A percentile compares a stretch with the other conserved stretches of the same genome.
Conservation (phyloP, 1,140 invertebrate genomes). For the Oppia nitens region DNA sequence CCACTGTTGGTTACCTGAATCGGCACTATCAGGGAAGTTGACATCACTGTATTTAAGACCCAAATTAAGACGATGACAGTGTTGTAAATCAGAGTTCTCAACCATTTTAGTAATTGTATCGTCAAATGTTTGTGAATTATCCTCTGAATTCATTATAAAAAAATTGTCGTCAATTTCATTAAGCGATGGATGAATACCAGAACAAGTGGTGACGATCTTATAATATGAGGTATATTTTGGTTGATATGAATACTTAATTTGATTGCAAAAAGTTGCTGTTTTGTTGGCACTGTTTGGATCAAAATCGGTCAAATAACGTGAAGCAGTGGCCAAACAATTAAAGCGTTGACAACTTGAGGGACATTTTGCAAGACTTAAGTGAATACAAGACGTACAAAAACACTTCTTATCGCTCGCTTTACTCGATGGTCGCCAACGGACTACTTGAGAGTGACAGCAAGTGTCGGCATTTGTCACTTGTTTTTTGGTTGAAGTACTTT, state of each 20-base stretch:
- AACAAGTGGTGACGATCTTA: slow-evolving; percentile 8
- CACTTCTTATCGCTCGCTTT: slow-evolving; percentile 11
- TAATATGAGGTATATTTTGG: slow-evolving; percentile 16
- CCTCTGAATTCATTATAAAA: not conserved
- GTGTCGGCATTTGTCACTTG: not conserved
- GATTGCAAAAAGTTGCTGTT: slow-evolving; percentile 10
- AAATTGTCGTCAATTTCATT: not conserved
- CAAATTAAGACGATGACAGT: slow-evolving; percentile 17
- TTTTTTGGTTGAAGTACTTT: not conserved
- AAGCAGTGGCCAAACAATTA: slow-evolving; percentile 13
- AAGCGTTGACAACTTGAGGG: slow-evolving; percentile 10
- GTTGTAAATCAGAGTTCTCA: slow-evolving; percentile 17
- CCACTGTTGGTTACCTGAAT: slow-evolving; percentile 9
- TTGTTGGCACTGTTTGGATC: slow-evolving; percentile 9
- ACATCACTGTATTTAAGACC: slow-evolving; percentile 21
- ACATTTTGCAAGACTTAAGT: slow-evolving; percentile 9
- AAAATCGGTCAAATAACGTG: slow-evolving; percentile 9
- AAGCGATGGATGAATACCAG: slow-evolving; percentile 1
- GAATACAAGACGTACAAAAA: slow-evolving; percentile 12
- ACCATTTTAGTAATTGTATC: slow-evolving; percentile 20
- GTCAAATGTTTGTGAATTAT: slow-evolving; percentile 5
- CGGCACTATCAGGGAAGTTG: slow-evolving; percentile 19
- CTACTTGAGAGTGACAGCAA: slow-evolving; percentile 13
- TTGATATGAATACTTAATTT: slow-evolving; percentile 11
- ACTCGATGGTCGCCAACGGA: slow-evolving; percentile 12